Percentiles rank a stretch among this genome's conserved stretches.
phyloP scores from a whole-genome alignment of 2,888 invertebrate genomes.

The Melitaea athalia region DNA sequence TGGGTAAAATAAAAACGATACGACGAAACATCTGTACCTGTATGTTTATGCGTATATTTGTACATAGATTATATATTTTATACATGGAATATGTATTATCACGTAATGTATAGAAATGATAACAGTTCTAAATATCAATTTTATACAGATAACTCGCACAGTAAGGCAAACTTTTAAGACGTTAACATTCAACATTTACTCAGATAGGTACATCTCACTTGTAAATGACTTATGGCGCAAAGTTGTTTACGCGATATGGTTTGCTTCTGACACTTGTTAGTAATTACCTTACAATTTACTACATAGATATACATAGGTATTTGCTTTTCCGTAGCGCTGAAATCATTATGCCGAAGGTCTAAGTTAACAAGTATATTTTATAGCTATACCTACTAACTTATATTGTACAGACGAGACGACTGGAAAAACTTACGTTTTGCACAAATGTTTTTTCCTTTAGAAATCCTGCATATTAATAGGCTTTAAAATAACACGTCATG shows the following conservation, averaged over 20 bases:
- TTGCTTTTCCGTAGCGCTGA: constrained; percentile 2
- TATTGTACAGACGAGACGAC: too few species aligned
- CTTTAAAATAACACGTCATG: too few species aligned
- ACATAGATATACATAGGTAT: constrained; percentile 9
- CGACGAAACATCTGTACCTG: too few species aligned
- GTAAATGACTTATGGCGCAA: constrained; percentile 67
- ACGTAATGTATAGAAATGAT: not conserved
- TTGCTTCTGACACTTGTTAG: constrained; percentile 73
- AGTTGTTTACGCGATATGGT: constrained; percentile 65
- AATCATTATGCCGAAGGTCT: not conserved
- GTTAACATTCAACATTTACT: constrained; percentile 4
- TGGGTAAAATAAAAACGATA: too few species aligned
- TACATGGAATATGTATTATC: too few species aligned
- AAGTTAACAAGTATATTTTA: not conserved
- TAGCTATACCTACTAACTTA: not conserved
- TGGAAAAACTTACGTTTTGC: too few species aligned
- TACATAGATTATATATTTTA: too few species aligned
- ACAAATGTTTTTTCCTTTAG: too few species aligned
- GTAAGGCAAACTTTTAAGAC: constrained; percentile 13
- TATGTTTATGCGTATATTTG: too few species aligned
- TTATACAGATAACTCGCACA: not conserved
- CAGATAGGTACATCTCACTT: constrained; percentile 41
- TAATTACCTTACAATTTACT: constrained; percentile 74
- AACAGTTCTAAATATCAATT: not conserved
- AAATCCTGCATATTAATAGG: too few species aligned